Evolutionary conservation across 2,113 vertebrate species (phyloP), one percentile per base, ranked within the genome.

Genomic region (Eurypyga helias): DNA sequence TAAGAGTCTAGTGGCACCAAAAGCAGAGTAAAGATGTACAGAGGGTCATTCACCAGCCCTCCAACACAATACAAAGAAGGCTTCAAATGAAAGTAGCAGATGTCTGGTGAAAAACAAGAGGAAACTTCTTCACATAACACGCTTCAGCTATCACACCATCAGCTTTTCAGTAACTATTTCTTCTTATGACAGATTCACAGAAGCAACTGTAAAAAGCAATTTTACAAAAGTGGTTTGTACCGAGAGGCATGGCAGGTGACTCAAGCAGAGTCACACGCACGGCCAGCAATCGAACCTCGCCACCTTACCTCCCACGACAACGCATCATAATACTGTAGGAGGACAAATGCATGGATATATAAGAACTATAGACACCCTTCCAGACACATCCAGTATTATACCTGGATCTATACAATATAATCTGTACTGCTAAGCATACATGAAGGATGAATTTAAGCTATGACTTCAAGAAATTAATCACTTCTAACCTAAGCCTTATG

Each of bases 291-390:
- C 13, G 45, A 86, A 70, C 17, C 43, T 60, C 51, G 28, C 29
- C 33, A 28, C 46, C 12, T 52, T 8, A 49, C 9, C 45, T 58
- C 26, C 65, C 18, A 41, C 13, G 29, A 20, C 60, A 54, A 36
- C 67, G 48, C 57, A 52, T 18, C 25, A 7, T 52, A 55, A 45
- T 4, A 17, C 6, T 29, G 4, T 1, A 38, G 71, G 4, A 67
- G 34, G n/a, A 49, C 13, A 62, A 11, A 58, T 0, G 1, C 4
- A 33, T 2, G 3, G 29, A 31, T 41, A 31, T 10, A 1, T 3
- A 58, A 62, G 28, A 73, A 71, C 8, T 41, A 13, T 7, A 79
- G 79, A 17, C 9, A 10, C 18, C 4, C 6, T 52, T 61, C 38
- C 25, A n/a, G n/a, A n/a, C n/a, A n/a, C n/a, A n/a, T 66, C 54